A percentile compares a stretch with the other conserved stretches of the same genome.
Evolutionary conservation across 2,797 vertebrate species (phyloP).

Genomic region (Lepidocolaptes lacrymiger): DNA sequence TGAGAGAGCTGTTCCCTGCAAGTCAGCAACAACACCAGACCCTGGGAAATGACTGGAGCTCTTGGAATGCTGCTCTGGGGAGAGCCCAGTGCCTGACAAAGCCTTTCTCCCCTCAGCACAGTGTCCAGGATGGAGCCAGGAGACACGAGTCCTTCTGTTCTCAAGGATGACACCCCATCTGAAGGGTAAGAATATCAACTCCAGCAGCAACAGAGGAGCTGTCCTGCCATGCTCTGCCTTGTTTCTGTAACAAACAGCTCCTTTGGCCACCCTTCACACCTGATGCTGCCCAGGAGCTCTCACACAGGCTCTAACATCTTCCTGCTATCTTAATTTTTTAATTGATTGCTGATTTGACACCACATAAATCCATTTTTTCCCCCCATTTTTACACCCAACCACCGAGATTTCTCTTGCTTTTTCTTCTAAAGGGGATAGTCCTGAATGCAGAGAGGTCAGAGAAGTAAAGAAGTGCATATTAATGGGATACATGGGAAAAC

Average conservation of each 20-base stretch:
- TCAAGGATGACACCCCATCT: neutral
- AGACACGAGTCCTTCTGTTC: slow-evolving; percentile 42
- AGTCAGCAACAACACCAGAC: neutral
- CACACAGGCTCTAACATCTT: neutral
- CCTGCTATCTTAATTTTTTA: neutral
- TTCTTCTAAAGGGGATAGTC: neutral
- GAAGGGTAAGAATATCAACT: slow-evolving; percentile 57
- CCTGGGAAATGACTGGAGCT: neutral
- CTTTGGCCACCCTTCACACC: neutral
- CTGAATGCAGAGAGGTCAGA: neutral
- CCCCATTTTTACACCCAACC: neutral
- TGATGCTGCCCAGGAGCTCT: neutral
- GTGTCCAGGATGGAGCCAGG: slow-evolving; percentile 79
- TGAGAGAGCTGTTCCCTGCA: neutral
- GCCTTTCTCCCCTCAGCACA: slow-evolving; percentile 62
- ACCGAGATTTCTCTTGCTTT: neutral
- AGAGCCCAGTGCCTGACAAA: neutral
- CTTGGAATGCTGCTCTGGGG: neutral
- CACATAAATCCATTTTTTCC: neutral
- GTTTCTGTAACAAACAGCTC: neutral
- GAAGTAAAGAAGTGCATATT: neutral
- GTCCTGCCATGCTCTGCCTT: rapidly evolving
- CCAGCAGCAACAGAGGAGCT: neutral
- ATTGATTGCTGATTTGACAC: neutral
- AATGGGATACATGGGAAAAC: neutral